These are phyloP conservation scores for Acronicta psi DNA, from an alignment of 2,888 invertebrate genomes.

Conservation along the genomic window DNA sequence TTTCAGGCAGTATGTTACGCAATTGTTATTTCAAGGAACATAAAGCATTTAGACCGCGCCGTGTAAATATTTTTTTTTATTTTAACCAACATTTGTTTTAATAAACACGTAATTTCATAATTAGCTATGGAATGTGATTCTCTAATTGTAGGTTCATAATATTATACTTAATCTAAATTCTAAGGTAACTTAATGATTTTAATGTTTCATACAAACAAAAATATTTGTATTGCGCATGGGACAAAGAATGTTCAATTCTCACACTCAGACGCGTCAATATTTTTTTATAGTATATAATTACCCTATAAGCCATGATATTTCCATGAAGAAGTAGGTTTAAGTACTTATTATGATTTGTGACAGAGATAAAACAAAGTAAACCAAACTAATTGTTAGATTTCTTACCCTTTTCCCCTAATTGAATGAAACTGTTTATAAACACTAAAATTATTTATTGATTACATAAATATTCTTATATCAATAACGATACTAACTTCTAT, in stretches of 20 bases:
- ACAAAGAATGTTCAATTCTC: no score
- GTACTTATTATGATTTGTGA: no score
- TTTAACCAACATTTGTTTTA: background rate
- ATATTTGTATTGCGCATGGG: no score
- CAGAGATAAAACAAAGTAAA: background rate
- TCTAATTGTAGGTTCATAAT: background rate
- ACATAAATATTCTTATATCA: no score
- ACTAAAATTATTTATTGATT: no score
- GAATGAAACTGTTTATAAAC: no score
- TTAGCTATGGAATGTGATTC: background rate
- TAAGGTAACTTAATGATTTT: background rate
- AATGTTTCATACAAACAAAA: no score
- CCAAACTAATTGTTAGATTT: background rate
- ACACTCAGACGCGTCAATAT: background rate
- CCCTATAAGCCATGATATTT: background rate
- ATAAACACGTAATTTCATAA: background rate
- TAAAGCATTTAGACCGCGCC: background rate
- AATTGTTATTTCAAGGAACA: background rate
- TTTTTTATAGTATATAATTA: background rate
- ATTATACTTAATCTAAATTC: no score
- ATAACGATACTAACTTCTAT: no score
- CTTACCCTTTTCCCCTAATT: no score
- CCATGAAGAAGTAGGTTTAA: no score
- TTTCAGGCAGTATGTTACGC: slow-evolving; percentile 11
- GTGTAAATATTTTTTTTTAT: background rate